Evolutionary conservation across 2,888 invertebrate genomes (phyloP).

Genomic region (Drosophila antonietae): DNA sequence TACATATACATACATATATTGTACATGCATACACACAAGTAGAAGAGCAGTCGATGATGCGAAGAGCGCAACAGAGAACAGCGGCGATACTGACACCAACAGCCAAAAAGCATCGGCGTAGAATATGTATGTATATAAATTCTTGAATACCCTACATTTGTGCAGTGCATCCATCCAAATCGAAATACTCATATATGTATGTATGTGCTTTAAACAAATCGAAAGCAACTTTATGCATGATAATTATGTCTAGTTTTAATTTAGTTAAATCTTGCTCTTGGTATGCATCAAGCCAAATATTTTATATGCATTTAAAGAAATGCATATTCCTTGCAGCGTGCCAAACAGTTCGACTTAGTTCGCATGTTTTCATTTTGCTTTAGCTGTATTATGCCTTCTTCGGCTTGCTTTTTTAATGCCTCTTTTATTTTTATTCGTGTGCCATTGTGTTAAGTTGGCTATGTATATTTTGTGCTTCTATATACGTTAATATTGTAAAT

Average conservation of each 20-base stretch:
- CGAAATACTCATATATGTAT: not conserved
- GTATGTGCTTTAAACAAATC: not conserved
- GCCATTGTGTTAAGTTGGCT: slow-evolving; percentile 43
- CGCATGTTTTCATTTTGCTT: slow-evolving; percentile 15
- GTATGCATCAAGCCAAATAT: not conserved
- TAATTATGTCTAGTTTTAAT: not conserved
- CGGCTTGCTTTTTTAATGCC: slow-evolving; percentile 50
- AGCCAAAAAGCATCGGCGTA: slow-evolving; percentile 1
- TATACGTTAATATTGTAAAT: slow-evolving; percentile 1
- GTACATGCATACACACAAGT: slow-evolving; percentile 12
- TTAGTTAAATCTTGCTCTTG: not conserved
- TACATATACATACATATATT: not conserved
- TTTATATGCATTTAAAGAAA: fast-evolving
- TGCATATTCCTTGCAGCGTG: slow-evolving; percentile 20
- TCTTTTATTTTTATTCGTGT: slow-evolving; percentile 57
- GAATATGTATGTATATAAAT: not conserved
- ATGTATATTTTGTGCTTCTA: slow-evolving; percentile 17
- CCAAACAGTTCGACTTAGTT: slow-evolving; percentile 10
- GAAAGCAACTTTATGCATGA: not conserved
- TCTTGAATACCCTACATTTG: slow-evolving; percentile 20
- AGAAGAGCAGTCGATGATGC: slow-evolving; percentile 56
- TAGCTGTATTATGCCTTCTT: slow-evolving; percentile 26
- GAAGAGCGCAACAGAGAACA: slow-evolving; percentile 49
- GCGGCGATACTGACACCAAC: slow-evolving; percentile 43
- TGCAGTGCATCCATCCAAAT: no score